phyloP scores from a whole-genome alignment of 2,888 invertebrate genomes.

The Campoletis raptor region DNA sequence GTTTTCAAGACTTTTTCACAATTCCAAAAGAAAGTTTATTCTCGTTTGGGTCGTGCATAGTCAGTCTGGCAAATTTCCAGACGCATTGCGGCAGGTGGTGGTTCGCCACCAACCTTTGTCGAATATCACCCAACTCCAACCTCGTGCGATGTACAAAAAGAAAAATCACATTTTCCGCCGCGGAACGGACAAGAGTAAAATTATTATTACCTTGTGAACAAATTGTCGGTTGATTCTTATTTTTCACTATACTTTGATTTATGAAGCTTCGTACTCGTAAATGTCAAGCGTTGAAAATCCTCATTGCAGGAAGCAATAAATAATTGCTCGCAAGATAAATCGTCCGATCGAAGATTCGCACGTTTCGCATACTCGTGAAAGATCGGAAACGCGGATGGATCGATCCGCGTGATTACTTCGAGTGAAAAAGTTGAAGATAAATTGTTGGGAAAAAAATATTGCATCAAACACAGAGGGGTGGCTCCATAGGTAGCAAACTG shows the following conservation, averaged over 20 bases:
- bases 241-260: neutral
- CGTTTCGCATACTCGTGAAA: neutral
- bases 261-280: neutral
- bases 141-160: conserved; percentile 1
- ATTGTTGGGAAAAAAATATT: no score
- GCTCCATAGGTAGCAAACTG: no score
- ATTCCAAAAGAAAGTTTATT: neutral
- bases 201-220: neutral
- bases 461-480: no score
- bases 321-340: neutral
- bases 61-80: conserved; percentile 80
- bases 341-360: neutral
- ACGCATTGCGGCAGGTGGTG: conserved; percentile 80
- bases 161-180: neutral
- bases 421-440: neutral
- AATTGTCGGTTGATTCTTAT: neutral
- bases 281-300: neutral
- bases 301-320: neutral
- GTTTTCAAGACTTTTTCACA: neutral
- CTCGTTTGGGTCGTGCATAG: neutral
- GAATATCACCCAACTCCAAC: conserved; percentile 52
- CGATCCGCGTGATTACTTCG: conserved; percentile 43
- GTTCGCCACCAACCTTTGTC: conserved; percentile 60
- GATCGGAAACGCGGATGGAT: conserved; percentile 31
- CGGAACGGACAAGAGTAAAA: conserved; percentile 18